Conservation (phyloP, 2,797 vertebrate genomes). For the Pipistrellus nathusii region DNA sequence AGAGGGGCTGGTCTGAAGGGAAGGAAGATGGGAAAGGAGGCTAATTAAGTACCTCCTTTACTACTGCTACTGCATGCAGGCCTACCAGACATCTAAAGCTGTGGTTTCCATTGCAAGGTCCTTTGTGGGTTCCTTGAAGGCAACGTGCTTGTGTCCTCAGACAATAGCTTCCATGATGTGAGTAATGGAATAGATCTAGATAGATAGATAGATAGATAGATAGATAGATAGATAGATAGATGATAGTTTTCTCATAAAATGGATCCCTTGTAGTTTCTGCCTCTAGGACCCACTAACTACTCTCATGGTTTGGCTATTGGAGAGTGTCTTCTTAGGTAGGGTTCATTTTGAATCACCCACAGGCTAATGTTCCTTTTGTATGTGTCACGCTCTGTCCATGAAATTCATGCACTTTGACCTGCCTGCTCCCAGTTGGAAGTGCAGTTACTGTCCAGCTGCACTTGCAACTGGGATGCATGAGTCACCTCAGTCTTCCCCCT, state of each 20-base stretch:
- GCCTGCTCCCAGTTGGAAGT: neutral
- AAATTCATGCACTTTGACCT: neutral
- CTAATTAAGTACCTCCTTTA: neutral
- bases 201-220: too few relatives aligned
- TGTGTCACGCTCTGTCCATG: neutral
- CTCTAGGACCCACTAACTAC: neutral
- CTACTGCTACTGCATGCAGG: rapidly evolving
- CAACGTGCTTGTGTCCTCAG: neutral
- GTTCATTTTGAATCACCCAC: neutral
- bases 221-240: neutral
- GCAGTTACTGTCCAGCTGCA: neutral
- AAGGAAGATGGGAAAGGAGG: neutral
- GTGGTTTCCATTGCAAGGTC: neutral
- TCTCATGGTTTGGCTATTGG: neutral
- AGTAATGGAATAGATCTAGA: neutral
- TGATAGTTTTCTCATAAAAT: neutral
- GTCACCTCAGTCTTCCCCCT: neutral
- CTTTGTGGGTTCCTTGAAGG: neutral
- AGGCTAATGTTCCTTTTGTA: neutral
- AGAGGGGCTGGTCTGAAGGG: neutral
- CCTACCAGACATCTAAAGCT: neutral
- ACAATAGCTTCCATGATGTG: neutral
- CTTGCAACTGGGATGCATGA: neutral
- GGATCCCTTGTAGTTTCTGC: neutral
- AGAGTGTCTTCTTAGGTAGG: neutral